Evolutionary conservation across 2,797 vertebrate species (phyloP), one percentile per base, ranked within the genome.

Genomic region (Neosalanx taihuensis): DNA sequence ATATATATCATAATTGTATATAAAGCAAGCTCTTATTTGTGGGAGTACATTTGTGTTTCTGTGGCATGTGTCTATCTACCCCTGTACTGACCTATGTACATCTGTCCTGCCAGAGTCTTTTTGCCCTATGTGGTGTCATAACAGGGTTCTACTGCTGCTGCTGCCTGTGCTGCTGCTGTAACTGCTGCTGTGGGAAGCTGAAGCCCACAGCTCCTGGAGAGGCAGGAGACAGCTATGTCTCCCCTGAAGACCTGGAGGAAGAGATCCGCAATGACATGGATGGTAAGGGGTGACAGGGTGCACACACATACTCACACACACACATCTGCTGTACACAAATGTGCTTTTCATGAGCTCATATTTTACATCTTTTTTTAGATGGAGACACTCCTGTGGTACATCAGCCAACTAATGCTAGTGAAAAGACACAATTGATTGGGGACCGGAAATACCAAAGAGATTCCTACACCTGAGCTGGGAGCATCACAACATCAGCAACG

Each of bases 131-230:
- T 5, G 96, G 94, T 3, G 72, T 97, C 69, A 81, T 97, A 83
- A 96, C 94, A 0, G 95, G 94, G 17, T 97, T 91, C 68, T 97
- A 95, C 86, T 95, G 94, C 82, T 96, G 95, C 86, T 97, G 94
- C 88, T 97, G 95, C 69, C 85, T 96, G 67, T 97, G 95, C 85
- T 97, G 96, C 86, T 97, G 95, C 84, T 97, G 94, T 85, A 96
- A 96, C 85, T 96, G 95, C 77, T 97, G 96, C 84, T 97, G 94
- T 13, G 95, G 96, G 5, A 93, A 77, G 74, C 95, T 95, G 29
- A 93, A 90, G 74, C 93, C 94, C 0, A 86, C 89, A 18, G 76
- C 91, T 60, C 72, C 91, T 0, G 85, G 81, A 0, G 80, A 83
- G 53, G 88, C 81, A 81, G 83, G 90, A 29, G 92, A 94, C 20